Percentiles rank a stretch among this genome's conserved stretches.
phyloP scores from a whole-genome alignment of 2,888 invertebrate species.

The Drosophila acutilabella region DNA sequence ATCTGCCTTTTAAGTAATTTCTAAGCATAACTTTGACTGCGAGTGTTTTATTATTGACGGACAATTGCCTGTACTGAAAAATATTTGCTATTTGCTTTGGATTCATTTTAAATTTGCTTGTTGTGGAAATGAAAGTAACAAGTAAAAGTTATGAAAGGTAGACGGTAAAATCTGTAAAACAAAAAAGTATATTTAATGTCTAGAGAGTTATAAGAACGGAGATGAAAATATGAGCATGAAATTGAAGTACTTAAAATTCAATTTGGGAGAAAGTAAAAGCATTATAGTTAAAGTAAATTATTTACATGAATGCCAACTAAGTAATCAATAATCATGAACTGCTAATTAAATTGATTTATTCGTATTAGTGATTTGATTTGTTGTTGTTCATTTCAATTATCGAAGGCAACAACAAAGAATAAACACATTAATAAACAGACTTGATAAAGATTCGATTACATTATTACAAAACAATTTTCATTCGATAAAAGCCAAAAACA shows the following conservation, averaged over 20 bases:
- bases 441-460: constrained; percentile 76
- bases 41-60: not conserved
- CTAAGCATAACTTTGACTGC: not conserved
- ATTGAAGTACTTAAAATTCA: not conserved
- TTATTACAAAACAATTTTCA: constrained; percentile 80
- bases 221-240: too few species aligned
- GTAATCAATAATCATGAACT: not conserved
- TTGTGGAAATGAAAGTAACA: not conserved
- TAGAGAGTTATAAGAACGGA: too few species aligned
- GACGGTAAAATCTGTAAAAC: too few species aligned
- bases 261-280: not conserved
- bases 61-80: not conserved
- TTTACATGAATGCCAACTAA: not conserved
- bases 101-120: not conserved
- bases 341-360: constrained; percentile 6
- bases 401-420: constrained; percentile 49
- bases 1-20: constrained; percentile 1
- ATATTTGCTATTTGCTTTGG: not conserved
- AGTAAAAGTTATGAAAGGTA: not conserved
- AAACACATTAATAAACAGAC: constrained; percentile 73
- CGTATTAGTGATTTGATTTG: constrained; percentile 6
- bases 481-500: constrained; percentile 72
- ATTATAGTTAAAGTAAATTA: too few species aligned
- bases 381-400: constrained; percentile 40
- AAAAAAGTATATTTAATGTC: too few species aligned